Evolutionary conservation across 2,797 vertebrate species (phyloP), one percentile per base, ranked within the genome.

Genomic region (Lepus townsendii): DNA sequence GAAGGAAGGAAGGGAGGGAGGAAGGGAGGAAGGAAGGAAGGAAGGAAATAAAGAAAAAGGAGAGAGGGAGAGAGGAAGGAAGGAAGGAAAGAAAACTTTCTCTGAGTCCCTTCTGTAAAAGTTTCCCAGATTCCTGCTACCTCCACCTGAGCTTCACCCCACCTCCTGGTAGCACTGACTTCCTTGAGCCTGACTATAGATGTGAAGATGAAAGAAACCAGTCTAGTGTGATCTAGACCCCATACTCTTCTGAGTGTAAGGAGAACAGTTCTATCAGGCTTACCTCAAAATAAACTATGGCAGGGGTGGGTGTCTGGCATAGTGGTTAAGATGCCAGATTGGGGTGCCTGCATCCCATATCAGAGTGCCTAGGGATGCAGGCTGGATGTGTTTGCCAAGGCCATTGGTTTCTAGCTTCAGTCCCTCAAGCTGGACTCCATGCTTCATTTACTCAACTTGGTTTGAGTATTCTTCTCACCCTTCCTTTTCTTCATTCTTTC

Each of bases 151-250:
- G 73, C 62, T 78, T 93, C 26, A 50, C 22, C 52, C 14, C 26
- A 20, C 32, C 30, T 83, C 38, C 54, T 24, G 32, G 72, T 27
- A 71, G 30, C 7, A 14, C 17, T 80, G 65, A 32, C 13, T 32
- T 72, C 47, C 73, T 84, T 63, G 42, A 83, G 50, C 57, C 27
- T 90, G 69, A 60, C 35, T 78, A 10, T 32, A 91, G 78, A 47
- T 62, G 10, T 27, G n/a, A 14, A 88, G n/a, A 30, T 54, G 22
- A 90, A 82, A 87, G 72, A 95, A 32, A 90, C n/a, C 30, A 71
- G 63, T 76, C 27, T 71, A 72, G 68, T 86, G 9, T 75, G 14
- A 7, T 42, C 19, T 71, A 35, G 66, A 77, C 42, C n/a, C 50
- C 16, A 7, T 32, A 30, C 35, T 83, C n/a, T 79, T 82, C 30